These are phyloP conservation scores for Dyspetes luteomarginatus DNA, from an alignment of 2,888 invertebrate genomes.

Conservation along the genomic window DNA sequence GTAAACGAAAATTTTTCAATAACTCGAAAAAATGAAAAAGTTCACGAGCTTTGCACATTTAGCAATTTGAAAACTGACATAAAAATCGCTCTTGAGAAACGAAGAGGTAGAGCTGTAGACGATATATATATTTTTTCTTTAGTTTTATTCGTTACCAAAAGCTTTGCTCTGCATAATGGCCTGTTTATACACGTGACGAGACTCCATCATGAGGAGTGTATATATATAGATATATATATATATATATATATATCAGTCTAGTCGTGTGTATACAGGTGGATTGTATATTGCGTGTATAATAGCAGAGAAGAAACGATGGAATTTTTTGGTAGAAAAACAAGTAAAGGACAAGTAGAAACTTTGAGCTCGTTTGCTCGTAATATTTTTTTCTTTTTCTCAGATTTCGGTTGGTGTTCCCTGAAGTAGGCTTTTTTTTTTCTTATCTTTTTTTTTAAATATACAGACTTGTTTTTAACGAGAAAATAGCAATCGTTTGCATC, in stretches of 20 bases:
- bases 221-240: not conserved
- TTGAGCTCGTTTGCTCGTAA: no score
- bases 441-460: not conserved
- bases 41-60: not conserved
- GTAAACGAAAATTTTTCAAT: no score
- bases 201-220: not conserved
- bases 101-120: not conserved
- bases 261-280: conserved; percentile 5
- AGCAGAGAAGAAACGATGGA: not conserved
- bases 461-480: no score
- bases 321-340: not conserved
- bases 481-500: no score
- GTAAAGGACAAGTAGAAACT: no score
- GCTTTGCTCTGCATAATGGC: not conserved
- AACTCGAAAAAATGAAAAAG: not conserved
- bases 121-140: not conserved
- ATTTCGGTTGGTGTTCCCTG: not conserved
- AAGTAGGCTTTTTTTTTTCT: not conserved
- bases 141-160: not conserved
- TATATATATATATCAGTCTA: not conserved
- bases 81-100: not conserved
- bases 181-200: conserved; percentile 20
- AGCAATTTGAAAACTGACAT: not conserved
- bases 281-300: no score
- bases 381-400: not conserved